Percentiles rank a stretch among this genome's conserved stretches.
Evolutionary conservation across 2,113 vertebrate species (phyloP).

Genomic region (Axis porcinus): DNA sequence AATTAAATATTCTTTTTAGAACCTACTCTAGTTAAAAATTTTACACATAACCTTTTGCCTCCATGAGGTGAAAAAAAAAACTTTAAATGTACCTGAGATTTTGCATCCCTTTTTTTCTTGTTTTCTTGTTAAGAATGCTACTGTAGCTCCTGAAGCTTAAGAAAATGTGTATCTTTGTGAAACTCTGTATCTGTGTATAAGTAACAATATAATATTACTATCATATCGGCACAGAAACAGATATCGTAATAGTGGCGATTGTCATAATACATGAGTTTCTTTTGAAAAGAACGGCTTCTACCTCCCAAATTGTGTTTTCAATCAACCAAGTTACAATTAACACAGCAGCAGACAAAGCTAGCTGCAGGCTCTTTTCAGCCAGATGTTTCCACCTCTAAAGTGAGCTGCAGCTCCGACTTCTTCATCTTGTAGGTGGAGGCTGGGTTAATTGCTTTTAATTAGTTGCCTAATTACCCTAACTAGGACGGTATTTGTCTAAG

Average conservation of each 20-base stretch:
- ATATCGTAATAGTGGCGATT: neutral
- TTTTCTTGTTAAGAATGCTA: neutral
- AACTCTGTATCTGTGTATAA: neutral
- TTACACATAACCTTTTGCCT: neutral
- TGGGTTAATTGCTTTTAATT: conserved; percentile 52
- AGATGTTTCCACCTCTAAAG: neutral
- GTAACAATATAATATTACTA: neutral
- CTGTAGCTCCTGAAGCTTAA: neutral
- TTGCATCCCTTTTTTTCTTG: neutral
- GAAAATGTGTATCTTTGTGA: neutral
- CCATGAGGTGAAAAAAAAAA: neutral
- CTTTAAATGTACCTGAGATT: neutral
- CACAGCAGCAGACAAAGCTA: conserved; percentile 38
- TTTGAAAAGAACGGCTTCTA: neutral
- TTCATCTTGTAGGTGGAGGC: conserved; percentile 32
- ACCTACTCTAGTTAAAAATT: neutral
- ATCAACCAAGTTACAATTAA: conserved; percentile 27
- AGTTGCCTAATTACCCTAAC: conserved; percentile 44
- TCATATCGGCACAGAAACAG: neutral
- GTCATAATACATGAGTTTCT: neutral
- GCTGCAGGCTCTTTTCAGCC: conserved; percentile 39
- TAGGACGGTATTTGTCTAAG: conserved; percentile 17
- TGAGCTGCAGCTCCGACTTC: neutral
- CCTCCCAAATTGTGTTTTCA: neutral
- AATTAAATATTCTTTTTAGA: neutral